Base-by-base conservation (phyloP, 1,140 invertebrate genomes). In the Pararge aegeria region DNA sequence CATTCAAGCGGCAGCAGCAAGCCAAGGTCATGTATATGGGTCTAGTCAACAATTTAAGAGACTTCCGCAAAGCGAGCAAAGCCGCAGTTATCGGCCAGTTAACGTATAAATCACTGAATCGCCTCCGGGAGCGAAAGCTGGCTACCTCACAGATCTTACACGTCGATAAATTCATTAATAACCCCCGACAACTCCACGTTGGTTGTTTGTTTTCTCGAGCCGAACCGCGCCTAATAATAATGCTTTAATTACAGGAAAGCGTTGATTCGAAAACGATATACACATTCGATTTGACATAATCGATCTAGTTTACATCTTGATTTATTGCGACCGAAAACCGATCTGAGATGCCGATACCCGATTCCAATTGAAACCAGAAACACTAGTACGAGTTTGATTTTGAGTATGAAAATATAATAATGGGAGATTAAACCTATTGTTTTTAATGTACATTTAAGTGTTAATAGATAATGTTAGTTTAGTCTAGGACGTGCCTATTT, bases 121-220 rank as follows among this genome's bases (percentile, higher is more conserved):
- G 73, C 70, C 78, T 38, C 67, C 61, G 78, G 78, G 75, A 75
- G 74, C 76, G 78, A 81, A 81, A 81, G 78, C 60, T 53, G 24
- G 54, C 68, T 56, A 76, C 74, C 68, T 71, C 72, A 49, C 20
- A 61, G 74, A 73, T 75, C 59, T 65, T 61, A 62, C 64, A 63
- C 66, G 62, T 66, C 63, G 77, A 81, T 79, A 77, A 67, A 65
- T 67, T 74, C 75, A 78, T 81, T 79, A 75, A 81, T 78, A 75
- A 78, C 72, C 64, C 44, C 34, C 46, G 46, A 46, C 34, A 30
- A 30, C 37, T 29, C 27, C 30, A 55, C 53, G 16, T 54, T 50
- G 46, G 29, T 58, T 58, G 55, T 68, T 55, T 68, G 62, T 65
- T 68, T 64, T 55, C 61, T 34, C 52, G 42, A 37, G 19, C 37